Percentiles rank a stretch among this genome's conserved stretches.
phyloP scores from a whole-genome alignment of 2,113 vertebrate species.

The Crotalus helleri region DNA sequence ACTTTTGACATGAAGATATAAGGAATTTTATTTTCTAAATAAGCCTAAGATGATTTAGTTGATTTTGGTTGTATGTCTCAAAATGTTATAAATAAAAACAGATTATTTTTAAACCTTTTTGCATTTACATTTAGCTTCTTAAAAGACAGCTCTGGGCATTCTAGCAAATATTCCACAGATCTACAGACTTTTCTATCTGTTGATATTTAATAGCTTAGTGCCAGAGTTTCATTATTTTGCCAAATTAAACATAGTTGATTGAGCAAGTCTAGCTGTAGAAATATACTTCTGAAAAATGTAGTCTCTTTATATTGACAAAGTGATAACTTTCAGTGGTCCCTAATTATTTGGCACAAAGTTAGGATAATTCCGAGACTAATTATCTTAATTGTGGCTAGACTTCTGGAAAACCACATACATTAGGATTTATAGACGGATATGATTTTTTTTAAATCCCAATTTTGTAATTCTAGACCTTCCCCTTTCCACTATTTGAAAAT shows the following conservation, averaged over 20 bases:
- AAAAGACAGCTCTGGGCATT: slow-evolving; percentile 50
- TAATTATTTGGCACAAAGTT: slow-evolving; percentile 41
- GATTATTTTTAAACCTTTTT: slow-evolving; percentile 33
- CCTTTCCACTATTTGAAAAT: slow-evolving; percentile 14
- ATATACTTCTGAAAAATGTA: slow-evolving; percentile 22
- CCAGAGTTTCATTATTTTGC: slow-evolving; percentile 54
- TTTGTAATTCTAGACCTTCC: not conserved
- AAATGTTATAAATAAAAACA: not conserved
- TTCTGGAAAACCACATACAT: slow-evolving; percentile 24
- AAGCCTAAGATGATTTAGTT: slow-evolving; percentile 33
- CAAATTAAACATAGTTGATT: slow-evolving; percentile 55
- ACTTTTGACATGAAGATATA: not conserved
- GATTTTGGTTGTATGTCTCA: not conserved
- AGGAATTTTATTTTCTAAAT: slow-evolving; percentile 26
- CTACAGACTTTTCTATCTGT: slow-evolving; percentile 35
- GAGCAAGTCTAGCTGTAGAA: slow-evolving; percentile 37
- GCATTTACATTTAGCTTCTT: slow-evolving; percentile 45
- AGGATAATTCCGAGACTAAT: slow-evolving; percentile 18
- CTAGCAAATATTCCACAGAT: slow-evolving; percentile 31
- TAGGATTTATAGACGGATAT: not conserved
- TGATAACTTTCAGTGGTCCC: slow-evolving; percentile 6
- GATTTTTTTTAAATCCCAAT: slow-evolving; percentile 8
- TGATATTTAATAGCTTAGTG: slow-evolving; percentile 35
- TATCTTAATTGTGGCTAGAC: slow-evolving; percentile 25
- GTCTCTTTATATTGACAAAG: slow-evolving; percentile 34